Conservation (phyloP, 1,140 invertebrate genomes). For the Oppia nitens region DNA sequence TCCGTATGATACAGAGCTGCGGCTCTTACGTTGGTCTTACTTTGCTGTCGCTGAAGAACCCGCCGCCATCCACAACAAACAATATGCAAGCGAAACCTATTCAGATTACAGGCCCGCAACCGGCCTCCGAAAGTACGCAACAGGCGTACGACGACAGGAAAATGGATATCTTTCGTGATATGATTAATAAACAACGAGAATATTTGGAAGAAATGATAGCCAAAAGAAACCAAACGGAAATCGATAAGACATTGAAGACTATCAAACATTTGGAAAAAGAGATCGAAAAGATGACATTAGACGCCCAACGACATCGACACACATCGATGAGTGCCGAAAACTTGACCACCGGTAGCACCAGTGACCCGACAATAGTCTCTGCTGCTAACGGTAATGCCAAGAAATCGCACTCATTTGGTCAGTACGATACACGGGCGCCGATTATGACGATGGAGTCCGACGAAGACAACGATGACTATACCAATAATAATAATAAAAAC, state of each 20-base stretch:
- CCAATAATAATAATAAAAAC: not conserved
- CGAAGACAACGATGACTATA: constrained; percentile 2
- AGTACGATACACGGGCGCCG: not conserved
- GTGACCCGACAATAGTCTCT: not conserved
- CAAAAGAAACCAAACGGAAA: not conserved
- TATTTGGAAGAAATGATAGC: not conserved
- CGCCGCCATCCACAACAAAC: constrained; percentile 6
- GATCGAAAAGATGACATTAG: not conserved
- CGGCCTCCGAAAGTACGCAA: constrained; percentile 38
- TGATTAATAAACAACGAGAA: constrained; percentile 2
- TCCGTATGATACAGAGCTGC: constrained; percentile 44
- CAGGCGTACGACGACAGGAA: not conserved
- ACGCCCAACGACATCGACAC: not conserved
- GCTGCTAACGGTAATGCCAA: not conserved
- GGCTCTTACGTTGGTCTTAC: constrained; percentile 35
- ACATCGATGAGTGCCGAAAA: not conserved
- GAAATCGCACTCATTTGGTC: constrained; percentile 1
- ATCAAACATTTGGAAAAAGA: not conserved
- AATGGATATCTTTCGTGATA: not conserved
- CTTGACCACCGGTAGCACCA: not conserved
- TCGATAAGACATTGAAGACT: not conserved
- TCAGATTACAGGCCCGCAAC: constrained; percentile 66
- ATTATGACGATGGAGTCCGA: constrained; percentile 9
- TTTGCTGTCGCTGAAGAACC: constrained; percentile 18
- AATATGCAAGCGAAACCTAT: constrained; percentile 22